Conservation (phyloP, 1,140 invertebrate species). For the Drosophila murphyi region DNA sequence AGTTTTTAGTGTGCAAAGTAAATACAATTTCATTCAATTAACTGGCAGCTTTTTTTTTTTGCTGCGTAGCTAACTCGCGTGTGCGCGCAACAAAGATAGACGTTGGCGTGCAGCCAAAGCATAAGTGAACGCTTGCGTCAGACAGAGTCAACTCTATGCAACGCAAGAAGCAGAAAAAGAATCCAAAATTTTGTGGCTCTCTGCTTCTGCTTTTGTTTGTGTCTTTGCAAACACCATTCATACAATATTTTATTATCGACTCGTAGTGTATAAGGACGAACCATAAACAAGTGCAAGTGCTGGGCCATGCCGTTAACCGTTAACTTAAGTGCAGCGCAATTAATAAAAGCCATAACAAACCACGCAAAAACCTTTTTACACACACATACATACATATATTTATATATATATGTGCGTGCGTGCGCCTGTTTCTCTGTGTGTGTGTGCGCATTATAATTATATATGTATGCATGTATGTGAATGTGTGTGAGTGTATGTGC, state of each 20-base stretch:
- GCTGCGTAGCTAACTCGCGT: constrained; percentile 40
- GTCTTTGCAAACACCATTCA: constrained; percentile 45
- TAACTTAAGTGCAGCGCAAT: constrained; percentile 21
- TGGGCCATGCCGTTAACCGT: background rate
- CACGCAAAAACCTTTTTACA: constrained; percentile 19
- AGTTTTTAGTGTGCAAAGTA: constrained; percentile 39
- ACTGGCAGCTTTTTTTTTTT: constrained; percentile 40
- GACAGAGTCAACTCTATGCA: constrained; percentile 43
- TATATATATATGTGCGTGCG: constrained; percentile 40
- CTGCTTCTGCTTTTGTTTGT: constrained; percentile 59
- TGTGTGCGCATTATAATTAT: constrained; percentile 53
- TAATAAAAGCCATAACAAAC: constrained; percentile 42
- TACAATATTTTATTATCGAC: constrained; percentile 47
- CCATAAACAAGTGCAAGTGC: constrained; percentile 30
- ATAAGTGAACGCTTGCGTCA: constrained; percentile 45
- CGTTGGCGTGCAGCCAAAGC: constrained; percentile 36
- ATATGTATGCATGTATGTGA: constrained; percentile 27
- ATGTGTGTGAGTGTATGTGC: constrained; percentile 1
- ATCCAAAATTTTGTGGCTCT: constrained; percentile 50
- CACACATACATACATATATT: background rate
- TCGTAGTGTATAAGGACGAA: constrained; percentile 19
- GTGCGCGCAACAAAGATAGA: constrained; percentile 50
- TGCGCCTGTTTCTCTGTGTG: constrained; percentile 24
- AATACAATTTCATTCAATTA: constrained; percentile 47
- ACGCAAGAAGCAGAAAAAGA: constrained; percentile 54